Evolutionary conservation across 2,797 vertebrate genomes (phyloP).

Genomic region (Kryptolebias ocellatus): DNA sequence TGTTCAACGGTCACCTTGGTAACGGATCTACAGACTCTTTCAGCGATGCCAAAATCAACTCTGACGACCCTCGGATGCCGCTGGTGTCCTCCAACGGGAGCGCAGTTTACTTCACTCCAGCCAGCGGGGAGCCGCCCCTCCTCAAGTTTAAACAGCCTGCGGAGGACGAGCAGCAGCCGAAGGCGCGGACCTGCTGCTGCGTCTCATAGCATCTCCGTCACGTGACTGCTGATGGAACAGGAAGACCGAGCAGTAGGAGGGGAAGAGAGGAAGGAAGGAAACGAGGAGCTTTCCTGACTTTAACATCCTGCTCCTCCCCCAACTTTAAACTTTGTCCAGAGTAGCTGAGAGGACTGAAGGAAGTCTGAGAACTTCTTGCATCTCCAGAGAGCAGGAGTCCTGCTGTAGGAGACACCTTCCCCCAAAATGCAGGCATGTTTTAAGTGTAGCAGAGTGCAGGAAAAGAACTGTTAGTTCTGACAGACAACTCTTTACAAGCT

Average conservation of each 20-base stretch:
- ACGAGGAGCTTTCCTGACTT: conserved; percentile 21
- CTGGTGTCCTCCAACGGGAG: conserved; percentile 92
- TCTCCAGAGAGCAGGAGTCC: conserved; percentile 23
- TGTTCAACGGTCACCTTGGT: conserved; percentile 90
- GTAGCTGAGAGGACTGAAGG: conserved; percentile 2
- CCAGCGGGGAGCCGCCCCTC: conserved; percentile 94
- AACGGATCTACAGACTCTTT: conserved; percentile 83
- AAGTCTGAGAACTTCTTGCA: conserved; percentile 9
- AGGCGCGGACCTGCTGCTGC: conserved; percentile 89
- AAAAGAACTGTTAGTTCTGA: conserved; percentile 11
- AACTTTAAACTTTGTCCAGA: conserved; percentile 22
- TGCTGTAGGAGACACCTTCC: conserved; percentile 9
- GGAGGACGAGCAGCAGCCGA: conserved; percentile 91
- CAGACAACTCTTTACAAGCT: conserved; percentile 1
- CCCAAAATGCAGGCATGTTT: conserved; percentile 3
- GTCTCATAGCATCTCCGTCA: conserved; percentile 83
- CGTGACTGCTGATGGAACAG: conserved; percentile 17
- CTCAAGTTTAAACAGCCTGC: conserved; percentile 94
- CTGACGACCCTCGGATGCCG: conserved; percentile 90
- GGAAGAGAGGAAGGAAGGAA: conserved; percentile 29
- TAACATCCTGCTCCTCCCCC: conserved; percentile 20
- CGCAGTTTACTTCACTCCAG: conserved; percentile 92
- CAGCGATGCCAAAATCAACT: conserved; percentile 79
- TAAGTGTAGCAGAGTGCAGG: neutral
- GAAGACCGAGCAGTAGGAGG: conserved; percentile 27